These are phyloP conservation scores for Melipona bicolor DNA, from an alignment of 2,888 invertebrate genomes.

Conservation along the genomic window DNA sequence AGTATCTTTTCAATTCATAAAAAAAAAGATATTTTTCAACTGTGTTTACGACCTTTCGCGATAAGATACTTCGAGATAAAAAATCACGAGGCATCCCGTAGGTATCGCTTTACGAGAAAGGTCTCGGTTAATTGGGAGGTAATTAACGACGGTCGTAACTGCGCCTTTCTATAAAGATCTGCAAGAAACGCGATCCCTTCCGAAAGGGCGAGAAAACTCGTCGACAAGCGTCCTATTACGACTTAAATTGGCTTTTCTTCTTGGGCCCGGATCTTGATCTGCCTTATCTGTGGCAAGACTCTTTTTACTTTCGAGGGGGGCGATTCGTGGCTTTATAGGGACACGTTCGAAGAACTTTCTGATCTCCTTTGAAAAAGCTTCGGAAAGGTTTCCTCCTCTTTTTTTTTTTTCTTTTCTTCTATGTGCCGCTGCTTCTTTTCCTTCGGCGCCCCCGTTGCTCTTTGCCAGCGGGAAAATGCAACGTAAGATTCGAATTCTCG, in stretches of 20 bases:
- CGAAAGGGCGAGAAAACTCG: conserved; percentile 48
- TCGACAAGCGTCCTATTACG: conserved; percentile 55
- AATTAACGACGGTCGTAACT: conserved; percentile 35
- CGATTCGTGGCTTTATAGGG: conserved; percentile 24
- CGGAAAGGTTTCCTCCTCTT: not conserved
- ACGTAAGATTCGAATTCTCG: conserved; percentile 20
- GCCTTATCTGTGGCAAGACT: conserved; percentile 33
- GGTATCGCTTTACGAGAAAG: not conserved
- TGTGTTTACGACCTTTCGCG: conserved; percentile 7
- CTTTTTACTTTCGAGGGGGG: conserved; percentile 11
- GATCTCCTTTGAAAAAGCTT: conserved; percentile 28
- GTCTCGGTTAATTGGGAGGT: conserved; percentile 36
- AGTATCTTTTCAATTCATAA: no score
- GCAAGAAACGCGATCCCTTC: conserved; percentile 20
- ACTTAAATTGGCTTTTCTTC: conserved; percentile 64
- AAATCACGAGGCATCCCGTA: conserved; percentile 17
- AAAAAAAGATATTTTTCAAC: not conserved
- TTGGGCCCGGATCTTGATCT: conserved; percentile 29
- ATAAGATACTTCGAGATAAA: conserved; percentile 22
- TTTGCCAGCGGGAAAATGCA: conserved; percentile 11
- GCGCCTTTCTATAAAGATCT: conserved; percentile 26
- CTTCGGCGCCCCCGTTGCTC: not conserved
- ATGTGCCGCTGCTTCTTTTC: no score
- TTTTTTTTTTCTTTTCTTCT: not conserved
- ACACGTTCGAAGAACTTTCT: conserved; percentile 39